Conservation (phyloP, 1,140 invertebrate genomes). For the Penaeus japonicus region DNA sequence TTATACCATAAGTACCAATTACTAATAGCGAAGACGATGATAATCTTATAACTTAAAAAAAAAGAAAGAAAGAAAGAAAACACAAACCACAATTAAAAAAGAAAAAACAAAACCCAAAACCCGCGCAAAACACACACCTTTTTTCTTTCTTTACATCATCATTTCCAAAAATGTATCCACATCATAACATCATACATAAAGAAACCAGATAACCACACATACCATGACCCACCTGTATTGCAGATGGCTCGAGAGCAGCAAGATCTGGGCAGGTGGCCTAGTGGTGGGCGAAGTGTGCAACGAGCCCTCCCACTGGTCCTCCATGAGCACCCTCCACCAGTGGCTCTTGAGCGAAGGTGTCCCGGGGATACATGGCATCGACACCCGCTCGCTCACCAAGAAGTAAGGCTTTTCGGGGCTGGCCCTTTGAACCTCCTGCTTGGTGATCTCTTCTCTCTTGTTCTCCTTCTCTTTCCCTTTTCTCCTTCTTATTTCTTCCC, state of each 20-base stretch:
- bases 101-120: too few species aligned
- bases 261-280: constrained; percentile 91
- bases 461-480: background rate
- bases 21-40: too few species aligned
- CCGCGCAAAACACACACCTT: too few species aligned
- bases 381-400: constrained; percentile 89
- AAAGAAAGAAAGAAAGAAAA: too few species aligned
- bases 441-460: background rate
- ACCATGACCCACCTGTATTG: background rate
- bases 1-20: too few species aligned
- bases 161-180: too few species aligned
- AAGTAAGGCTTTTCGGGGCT: too few species aligned
- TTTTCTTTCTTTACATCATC: too few species aligned
- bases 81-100: too few species aligned
- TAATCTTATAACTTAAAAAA: too few species aligned
- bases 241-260: constrained; percentile 82
- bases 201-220: background rate
- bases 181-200: background rate
- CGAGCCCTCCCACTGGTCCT: constrained; percentile 88
- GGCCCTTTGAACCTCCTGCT: too few species aligned
- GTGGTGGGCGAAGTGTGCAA: constrained; percentile 91
- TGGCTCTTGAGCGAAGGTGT: constrained; percentile 85
- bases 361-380: constrained; percentile 89
- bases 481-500: background rate
- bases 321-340: constrained; percentile 75